Base-by-base conservation (phyloP, 2,113 vertebrate genomes). In the Agelaius phoeniceus region DNA sequence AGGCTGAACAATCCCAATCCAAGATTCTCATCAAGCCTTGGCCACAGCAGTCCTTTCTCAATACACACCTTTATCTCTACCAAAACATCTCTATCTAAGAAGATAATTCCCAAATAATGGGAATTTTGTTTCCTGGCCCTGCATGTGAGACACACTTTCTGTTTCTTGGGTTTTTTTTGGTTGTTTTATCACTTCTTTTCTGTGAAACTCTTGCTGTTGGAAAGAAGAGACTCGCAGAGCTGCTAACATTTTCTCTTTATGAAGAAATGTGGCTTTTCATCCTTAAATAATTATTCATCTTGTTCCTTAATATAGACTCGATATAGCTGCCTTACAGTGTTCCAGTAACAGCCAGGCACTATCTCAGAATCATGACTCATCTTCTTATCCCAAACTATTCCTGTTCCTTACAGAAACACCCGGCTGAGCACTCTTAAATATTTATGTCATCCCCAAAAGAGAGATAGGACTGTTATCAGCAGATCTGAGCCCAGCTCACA, bases 281-380 rank as follows among this genome's bases (percentile, higher is more conserved):
- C 85, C 89, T 92, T 52, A 73, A 86, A 76, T 52, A 88, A 93
- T 91, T 92, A 89, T 85, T 93, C 86, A 67, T 59, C 74, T 89
- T 80, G 24, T 58, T 84, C 54, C 74, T 94, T 82, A 72, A 80
- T 54, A 57, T 28, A 92, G 55, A 30, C 65, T 84, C 49, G 4
- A 49, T 71, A n/a, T 30, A 84, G 63, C 51, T 81, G 59, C 71
- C 92, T 67, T 90, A n/a, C 39, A 41, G 62, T 28, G 51, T 87
- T 94, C 82, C 84, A 87, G 58, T 49, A 96, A 91, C 9, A 87
- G 78, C 78, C 83, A 87, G 74, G 90, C 80, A 65, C 80, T 84
- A 62, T 89, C 94, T 91, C 74, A 39, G 51, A 28, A 62, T 63
- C 30, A 2, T 90, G 89, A 94, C 71, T 94, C 84, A 88, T 90